Evolutionary conservation across 2,888 invertebrate species (phyloP).

Genomic region (Acanthosepion esculentum): DNA sequence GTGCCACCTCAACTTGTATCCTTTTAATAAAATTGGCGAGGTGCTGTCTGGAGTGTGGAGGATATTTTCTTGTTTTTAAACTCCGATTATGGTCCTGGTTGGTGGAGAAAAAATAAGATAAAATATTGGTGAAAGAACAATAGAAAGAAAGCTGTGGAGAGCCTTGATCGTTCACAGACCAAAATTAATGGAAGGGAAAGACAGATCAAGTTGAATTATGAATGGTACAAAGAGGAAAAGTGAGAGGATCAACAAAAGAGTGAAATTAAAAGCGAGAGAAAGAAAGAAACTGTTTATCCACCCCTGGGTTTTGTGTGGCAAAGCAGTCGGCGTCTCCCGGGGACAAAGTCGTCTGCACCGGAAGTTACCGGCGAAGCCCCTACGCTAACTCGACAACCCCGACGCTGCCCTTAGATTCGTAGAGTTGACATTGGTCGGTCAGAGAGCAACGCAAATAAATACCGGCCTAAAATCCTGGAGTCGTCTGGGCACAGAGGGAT

Average conservation of each 20-base stretch:
- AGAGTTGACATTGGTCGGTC: neutral
- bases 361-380: neutral
- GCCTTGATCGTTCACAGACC: no score
- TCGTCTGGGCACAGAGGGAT: neutral
- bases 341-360: constrained; percentile 11
- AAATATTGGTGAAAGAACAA: no score
- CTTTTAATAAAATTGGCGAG: no score
- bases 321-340: neutral
- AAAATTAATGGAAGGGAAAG: neutral
- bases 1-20: no score
- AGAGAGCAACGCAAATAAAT: constrained; percentile 23
- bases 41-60: no score
- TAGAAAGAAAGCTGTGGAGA: no score
- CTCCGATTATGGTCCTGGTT: no score
- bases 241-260: neutral
- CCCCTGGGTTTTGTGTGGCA: neutral
- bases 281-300: neutral
- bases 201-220: neutral
- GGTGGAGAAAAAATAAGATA: no score
- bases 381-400: neutral
- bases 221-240: neutral
- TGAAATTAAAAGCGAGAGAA: neutral
- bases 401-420: neutral
- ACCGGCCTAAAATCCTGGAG: neutral
- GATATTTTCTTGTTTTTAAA: no score